A percentile compares a stretch with the other conserved stretches of the same genome.
phyloP scores from a whole-genome alignment of 2,888 invertebrate genomes.

The Willowsia nigromaculata region DNA sequence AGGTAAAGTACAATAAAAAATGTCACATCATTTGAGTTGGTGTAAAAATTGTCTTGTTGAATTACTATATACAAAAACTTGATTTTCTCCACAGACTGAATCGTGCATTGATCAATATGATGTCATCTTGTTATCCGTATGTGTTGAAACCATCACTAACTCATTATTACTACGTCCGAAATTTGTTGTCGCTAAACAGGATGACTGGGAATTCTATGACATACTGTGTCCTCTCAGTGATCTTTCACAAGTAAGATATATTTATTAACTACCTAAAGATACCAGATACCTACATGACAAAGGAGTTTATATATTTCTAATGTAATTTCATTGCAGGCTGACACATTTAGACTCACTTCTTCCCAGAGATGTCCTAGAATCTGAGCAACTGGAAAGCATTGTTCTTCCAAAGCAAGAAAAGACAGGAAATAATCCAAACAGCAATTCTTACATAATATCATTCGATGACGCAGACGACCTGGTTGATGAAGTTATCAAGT shows the following conservation, averaged over 20 bases:
- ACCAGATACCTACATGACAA: no score
- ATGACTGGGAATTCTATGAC: conserved; percentile 86
- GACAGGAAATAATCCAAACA: conserved; percentile 78
- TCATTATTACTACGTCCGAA: conserved; percentile 89
- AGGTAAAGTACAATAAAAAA: no score
- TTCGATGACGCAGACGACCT: conserved; percentile 82
- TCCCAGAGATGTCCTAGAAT: conserved; percentile 83
- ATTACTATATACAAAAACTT: no score
- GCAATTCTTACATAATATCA: conserved; percentile 81
- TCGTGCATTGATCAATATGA: conserved; percentile 85
- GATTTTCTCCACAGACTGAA: no score
- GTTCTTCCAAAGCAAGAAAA: conserved; percentile 66
- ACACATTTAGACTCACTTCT: conserved; percentile 88
- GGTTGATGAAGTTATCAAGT: conserved; percentile 47
- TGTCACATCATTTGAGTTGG: no score
- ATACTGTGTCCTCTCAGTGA: conserved; percentile 86
- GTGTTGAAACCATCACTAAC: conserved; percentile 85
- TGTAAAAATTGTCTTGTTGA: no score
- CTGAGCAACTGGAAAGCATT: conserved; percentile 73
- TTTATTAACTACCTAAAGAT: no score
- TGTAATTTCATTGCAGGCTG: conserved; percentile 83
- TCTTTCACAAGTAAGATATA: conserved; percentile 87
- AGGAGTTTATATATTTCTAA: neutral
- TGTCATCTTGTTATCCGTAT: conserved; percentile 88
- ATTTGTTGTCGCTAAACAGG: conserved; percentile 87